Evolutionary conservation across 2,113 vertebrate genomes (phyloP), one percentile per base, ranked within the genome.

Genomic region (Aegypius monachus): DNA sequence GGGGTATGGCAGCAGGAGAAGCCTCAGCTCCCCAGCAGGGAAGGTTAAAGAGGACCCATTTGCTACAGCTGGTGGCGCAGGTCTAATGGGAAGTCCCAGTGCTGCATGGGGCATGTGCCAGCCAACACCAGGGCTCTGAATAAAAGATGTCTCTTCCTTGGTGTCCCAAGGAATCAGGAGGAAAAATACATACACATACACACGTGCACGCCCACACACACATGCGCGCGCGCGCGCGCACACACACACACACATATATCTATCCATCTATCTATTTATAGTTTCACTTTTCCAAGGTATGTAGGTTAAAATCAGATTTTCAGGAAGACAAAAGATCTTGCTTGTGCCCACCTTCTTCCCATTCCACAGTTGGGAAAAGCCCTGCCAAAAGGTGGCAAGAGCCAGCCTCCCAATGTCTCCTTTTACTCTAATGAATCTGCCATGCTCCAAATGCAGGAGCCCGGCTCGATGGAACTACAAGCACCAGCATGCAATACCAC

Each of bases 181-280:
- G 31, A 25, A 48, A 73, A 27, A n/a, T 6, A 48, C 19, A 43
- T 14, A 14, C 3, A 34, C 11, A 7, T 13, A 7, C 3, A 29
- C 4, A 38, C n/a, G n/a, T n/a, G n/a, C n/a, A n/a, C n/a, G n/a
- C n/a, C n/a, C 3, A 34, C 11, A 7, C 11, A 7, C 3, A 29
- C 4, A 38, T 6, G 3, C 47, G 6, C 3, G 18, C 0, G 15
- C 6, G n/a, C n/a, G n/a, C n/a, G n/a, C n/a, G n/a, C n/a, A n/a
- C n/a, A n/a, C n/a, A 55, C 11, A 55, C 40, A 31, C 6, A 18
- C 4, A 26, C 27, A 16, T 14, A 52, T 14, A 52, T 6, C 58
- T 56, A 12, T 43, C 11, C n/a, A 45, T 9, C 27, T 45, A 56
- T 13, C 48, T 25, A 43, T 7, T 31, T 34, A 61, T 0, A 56